Evolutionary conservation across 2,797 vertebrate genomes (phyloP).

Genomic region (Gallinago nigripennis): DNA sequence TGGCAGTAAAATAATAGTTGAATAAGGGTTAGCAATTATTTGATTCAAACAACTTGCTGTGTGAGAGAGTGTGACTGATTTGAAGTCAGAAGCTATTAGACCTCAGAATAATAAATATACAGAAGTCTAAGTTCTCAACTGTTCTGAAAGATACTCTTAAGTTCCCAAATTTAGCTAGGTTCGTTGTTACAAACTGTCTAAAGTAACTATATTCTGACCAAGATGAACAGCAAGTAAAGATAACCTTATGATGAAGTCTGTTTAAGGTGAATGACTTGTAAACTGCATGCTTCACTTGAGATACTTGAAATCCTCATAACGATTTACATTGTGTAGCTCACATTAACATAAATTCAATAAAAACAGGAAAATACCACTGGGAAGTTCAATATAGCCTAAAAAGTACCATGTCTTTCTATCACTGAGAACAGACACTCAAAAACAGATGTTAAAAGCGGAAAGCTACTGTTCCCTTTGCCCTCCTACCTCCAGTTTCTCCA

Average conservation of each 20-base stretch:
- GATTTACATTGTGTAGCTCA: background rate
- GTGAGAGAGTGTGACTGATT: background rate
- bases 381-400: background rate
- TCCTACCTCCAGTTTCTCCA: background rate
- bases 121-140: background rate
- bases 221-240: background rate
- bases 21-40: background rate
- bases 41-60: background rate
- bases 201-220: background rate
- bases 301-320: background rate
- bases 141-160: background rate
- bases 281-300: background rate
- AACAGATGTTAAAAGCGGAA: background rate
- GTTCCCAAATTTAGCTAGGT: background rate
- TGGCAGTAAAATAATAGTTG: background rate
- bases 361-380: background rate
- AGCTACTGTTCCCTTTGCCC: background rate
- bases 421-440: background rate
- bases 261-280: background rate
- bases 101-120: background rate
- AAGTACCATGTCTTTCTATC: background rate
- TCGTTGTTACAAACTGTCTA: background rate
- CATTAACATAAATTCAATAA: background rate
- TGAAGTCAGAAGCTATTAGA: background rate
- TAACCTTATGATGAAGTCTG: background rate